Evolutionary conservation across 2,113 vertebrate species (phyloP), one percentile per base, ranked within the genome.

Genomic region (Ophiodon elongatus): DNA sequence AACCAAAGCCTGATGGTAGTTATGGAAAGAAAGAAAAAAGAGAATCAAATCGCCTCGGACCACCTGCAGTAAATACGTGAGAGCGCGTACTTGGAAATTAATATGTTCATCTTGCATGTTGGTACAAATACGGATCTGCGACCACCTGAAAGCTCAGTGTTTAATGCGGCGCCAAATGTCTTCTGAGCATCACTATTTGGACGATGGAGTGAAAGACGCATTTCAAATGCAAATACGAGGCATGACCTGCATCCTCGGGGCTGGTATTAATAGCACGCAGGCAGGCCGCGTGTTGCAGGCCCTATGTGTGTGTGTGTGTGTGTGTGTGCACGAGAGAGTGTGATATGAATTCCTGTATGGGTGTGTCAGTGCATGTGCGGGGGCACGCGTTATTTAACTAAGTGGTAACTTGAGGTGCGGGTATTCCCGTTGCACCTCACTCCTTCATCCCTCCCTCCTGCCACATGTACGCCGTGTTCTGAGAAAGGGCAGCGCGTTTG

Each of bases 401-500:
- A 89, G 88, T 89, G 90, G 93, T 93, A 95, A 94, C 88, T 85
- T 84, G 90, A 93, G 93, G 89, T 91, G 89, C 64, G 62, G 75
- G 90, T 91, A 94, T 93, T 94, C 92, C 70, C 41, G 84, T 91
- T 89, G 87, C 94, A 88, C 71, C 82, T 83, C 86, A 76, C 92
- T 89, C 63, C 57, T 84, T 85, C 88, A 57, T 59, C 88, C 88
- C 82, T 64, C 81, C 41, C 80, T 80, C 62, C 91, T 72, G 82
- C 74, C 88, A 91, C 87, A 95, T 93, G 93, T 92, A 90, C 91
- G 91, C 90, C 7, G 50, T 96, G 94, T 95, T 94, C 94, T 90
- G 79, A 90, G 92, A 93, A 91, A 94, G 89, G 91, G 89, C 96
- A 91, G 90, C 79, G 81, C 56, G 94, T 97, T 96, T 97, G 95